These are phyloP conservation scores for Lithobates pipiens DNA, from an alignment of 2,797 vertebrate genomes.

Conservation along the genomic window DNA sequence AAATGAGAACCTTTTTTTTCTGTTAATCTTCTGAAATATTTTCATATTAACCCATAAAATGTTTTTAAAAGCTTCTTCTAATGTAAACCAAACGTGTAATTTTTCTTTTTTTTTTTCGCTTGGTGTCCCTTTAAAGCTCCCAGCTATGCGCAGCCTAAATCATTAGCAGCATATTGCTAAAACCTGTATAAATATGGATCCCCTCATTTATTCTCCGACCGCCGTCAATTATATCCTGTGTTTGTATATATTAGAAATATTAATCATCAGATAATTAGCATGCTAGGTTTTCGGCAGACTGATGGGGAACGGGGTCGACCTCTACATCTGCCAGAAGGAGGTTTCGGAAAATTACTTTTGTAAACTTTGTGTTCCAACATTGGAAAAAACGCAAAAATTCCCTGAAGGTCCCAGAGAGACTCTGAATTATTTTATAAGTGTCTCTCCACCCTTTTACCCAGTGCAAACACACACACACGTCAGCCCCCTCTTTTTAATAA, in stretches of 20 bases:
- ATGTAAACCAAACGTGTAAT: no score
- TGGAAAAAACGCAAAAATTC: slow-evolving; percentile 8
- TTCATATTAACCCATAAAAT: no score
- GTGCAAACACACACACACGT: slow-evolving; percentile 35
- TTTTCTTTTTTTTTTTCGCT: not conserved
- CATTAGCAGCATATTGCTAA: slow-evolving; percentile 14
- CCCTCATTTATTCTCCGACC: slow-evolving; percentile 10
- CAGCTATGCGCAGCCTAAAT: not conserved
- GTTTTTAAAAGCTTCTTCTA: no score
- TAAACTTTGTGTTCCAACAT: slow-evolving; percentile 36
- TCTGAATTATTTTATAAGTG: slow-evolving; percentile 44
- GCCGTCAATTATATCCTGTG: not conserved
- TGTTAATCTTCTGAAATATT: no score
- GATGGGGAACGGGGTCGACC: slow-evolving; percentile 44
- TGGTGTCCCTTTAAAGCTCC: not conserved
- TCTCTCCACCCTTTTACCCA: slow-evolving; percentile 47
- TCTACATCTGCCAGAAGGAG: slow-evolving; percentile 31
- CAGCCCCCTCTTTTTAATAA: slow-evolving; percentile 57
- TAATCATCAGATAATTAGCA: slow-evolving; percentile 44
- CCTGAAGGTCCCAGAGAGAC: slow-evolving; percentile 47
- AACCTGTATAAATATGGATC: slow-evolving; percentile 8
- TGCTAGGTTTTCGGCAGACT: not conserved
- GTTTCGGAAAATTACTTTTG: slow-evolving; percentile 47
- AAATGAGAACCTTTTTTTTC: no score
- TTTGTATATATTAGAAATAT: slow-evolving; percentile 39